Conservation (phyloP, 2,888 invertebrate genomes). For the Synanthedon andrenaeformis region DNA sequence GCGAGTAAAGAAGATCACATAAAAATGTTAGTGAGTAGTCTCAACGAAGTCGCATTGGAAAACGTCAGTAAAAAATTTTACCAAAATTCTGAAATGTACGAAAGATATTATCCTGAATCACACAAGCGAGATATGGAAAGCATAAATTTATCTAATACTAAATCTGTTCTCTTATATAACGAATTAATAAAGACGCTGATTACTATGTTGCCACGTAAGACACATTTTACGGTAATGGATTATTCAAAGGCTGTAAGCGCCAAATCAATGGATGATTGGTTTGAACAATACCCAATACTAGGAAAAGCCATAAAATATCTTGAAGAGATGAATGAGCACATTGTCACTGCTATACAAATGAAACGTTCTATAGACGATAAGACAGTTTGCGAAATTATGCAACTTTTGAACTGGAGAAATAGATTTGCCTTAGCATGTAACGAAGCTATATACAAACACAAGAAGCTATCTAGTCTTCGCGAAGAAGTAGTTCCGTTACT, state of each 20-base stretch:
- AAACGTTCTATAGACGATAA: conserved; percentile 32
- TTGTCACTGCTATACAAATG: conserved; percentile 31
- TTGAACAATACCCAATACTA: conserved; percentile 66
- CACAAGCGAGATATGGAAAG: conserved; percentile 15
- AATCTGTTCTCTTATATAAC: conserved; percentile 59
- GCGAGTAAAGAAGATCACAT: conserved; percentile 5
- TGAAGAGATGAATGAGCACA: conserved; percentile 47
- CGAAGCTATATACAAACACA: conserved; percentile 38
- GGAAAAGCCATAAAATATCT: conserved; percentile 63
- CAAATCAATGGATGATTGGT: conserved; percentile 54
- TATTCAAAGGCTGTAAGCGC: conserved; percentile 59
- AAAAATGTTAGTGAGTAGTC: conserved; percentile 6
- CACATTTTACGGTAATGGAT: conserved; percentile 47
- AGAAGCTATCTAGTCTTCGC: conserved; percentile 39
- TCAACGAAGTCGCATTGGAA: conserved; percentile 26
- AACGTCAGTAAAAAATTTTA: conserved; percentile 10
- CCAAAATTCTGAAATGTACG: conserved; percentile 15
- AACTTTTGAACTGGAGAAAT: conserved; percentile 65
- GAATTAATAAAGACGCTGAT: conserved; percentile 24
- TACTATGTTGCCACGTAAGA: conserved; percentile 14
- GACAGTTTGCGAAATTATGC: conserved; percentile 47
- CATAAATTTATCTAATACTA: conserved; percentile 33
- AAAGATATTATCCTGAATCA: conserved; percentile 40
- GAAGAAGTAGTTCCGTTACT: conserved; percentile 72
- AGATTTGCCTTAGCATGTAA: conserved; percentile 56